A percentile compares a stretch with the other conserved stretches of the same genome.
phyloP scores from a whole-genome alignment of 2,888 invertebrate genomes.

The Resseliella maxima region DNA sequence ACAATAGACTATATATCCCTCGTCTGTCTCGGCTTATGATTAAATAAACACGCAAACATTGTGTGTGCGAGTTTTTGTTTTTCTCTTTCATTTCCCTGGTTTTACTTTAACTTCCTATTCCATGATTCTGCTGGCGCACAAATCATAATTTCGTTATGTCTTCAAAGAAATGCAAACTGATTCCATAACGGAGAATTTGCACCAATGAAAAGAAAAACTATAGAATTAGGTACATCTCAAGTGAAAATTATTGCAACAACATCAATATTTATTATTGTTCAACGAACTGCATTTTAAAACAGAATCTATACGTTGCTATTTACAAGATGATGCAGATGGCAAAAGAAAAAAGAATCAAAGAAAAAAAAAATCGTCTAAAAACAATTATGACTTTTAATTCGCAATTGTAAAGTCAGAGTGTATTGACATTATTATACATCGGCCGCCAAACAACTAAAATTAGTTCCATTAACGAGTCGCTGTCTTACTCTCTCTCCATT shows the following conservation, averaged over 20 bases:
- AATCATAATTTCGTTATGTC: background rate
- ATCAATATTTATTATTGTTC: constrained; percentile 45
- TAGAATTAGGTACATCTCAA: constrained; percentile 24
- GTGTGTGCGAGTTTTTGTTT: too few relatives aligned
- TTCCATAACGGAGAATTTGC: background rate
- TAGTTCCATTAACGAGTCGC: constrained; percentile 1
- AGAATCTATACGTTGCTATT: background rate
- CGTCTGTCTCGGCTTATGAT: background rate
- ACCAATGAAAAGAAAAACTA: background rate
- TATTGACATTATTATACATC: background rate
- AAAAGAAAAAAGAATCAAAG: background rate
- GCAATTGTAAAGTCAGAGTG: background rate
- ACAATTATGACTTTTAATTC: constrained; percentile 8
- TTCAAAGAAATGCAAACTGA: background rate
- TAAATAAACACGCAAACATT: constrained; percentile 30
- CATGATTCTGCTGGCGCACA: background rate
- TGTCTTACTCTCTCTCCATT: background rate
- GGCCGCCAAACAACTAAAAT: constrained; percentile 1
- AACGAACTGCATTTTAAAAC: constrained; percentile 1
- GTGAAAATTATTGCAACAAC: background rate
- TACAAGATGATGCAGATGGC: background rate
- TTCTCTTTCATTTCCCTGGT: background rate
- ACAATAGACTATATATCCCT: background rate
- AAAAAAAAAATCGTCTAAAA: background rate
- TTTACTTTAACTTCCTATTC: background rate